Conservation (phyloP, 2,113 vertebrate genomes). For the Nymphicus hollandicus region DNA sequence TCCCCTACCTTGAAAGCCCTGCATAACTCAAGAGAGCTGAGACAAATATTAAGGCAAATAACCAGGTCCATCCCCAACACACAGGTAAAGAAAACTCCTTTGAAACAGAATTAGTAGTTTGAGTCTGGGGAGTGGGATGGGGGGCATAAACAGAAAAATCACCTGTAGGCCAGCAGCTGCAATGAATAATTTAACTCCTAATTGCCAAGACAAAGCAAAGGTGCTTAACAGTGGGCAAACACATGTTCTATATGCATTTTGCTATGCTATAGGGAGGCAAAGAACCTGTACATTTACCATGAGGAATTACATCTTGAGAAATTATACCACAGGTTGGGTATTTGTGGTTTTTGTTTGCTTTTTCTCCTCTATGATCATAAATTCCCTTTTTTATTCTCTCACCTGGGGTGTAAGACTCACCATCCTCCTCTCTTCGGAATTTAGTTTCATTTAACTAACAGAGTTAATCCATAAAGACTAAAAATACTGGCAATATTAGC, state of each 20-base stretch:
- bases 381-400: not conserved
- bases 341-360: not conserved
- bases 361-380: not conserved
- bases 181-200: not conserved
- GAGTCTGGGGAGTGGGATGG: fast-evolving
- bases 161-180: not conserved
- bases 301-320: not conserved
- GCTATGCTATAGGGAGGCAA: not conserved
- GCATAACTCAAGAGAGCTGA: not conserved
- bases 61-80: not conserved
- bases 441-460: not conserved
- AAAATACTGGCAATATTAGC: fast-evolving
- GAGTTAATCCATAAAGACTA: not conserved
- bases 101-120: not conserved
- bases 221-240: not conserved
- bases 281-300: not conserved
- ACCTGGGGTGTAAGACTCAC: not conserved
- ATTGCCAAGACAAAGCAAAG: not conserved
- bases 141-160: not conserved
- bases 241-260: not conserved
- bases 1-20: not conserved
- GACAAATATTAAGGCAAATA: not conserved
- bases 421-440: too few species aligned
- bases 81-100: not conserved
- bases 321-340: not conserved